Evolutionary conservation across 2,797 vertebrate genomes (phyloP), one percentile per base, ranked within the genome.

Genomic region (Ceryle rudis): DNA sequence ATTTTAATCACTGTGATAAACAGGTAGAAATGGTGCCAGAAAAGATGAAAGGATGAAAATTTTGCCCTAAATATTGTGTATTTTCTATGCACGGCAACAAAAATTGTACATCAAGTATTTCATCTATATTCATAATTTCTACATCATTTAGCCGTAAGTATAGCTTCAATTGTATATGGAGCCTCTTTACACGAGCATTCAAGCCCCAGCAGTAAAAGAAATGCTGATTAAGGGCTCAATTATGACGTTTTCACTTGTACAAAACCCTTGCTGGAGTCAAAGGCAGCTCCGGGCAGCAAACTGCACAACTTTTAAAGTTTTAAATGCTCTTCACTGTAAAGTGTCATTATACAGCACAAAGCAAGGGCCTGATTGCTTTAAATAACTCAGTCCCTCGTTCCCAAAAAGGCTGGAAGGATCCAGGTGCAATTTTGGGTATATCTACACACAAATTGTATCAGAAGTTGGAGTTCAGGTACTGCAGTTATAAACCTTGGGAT

Each of bases 71-170:
- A 95, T 96, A 96, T 83, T 20, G 0, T 61, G 0, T 61, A 58
- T 89, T 93, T 95, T 90, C 88, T 67, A 55, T 58, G 74, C 1
- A 0, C 11, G 1, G 92, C 72, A 60, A 83, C 78, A 87, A 74
- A 97, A 95, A 90, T 78, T 33, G 65, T 82, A 78, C 64, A 62
- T 94, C 60, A 64, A 95, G 75, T 93, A 82, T 91, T 97, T 87
- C 21, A 93, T 92, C 81, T 95, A 54, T 91, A 95, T 95, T 96
- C 96, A 95, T 95, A 87, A 95, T 94, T 96, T 92, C 95, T 95
- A 92, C 77, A 33, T 35, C 73, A 90, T 95, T 91, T 96, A 90
- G 78, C 81, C 37, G 19, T 65, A 97, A 97, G 81, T 95, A 82
- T 69, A 90, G 74, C 85, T 93, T 74, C 90, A 92, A 83, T 95